Evolutionary conservation across 2,888 invertebrate species (phyloP).

Genomic region (Poecilus cupreus): DNA sequence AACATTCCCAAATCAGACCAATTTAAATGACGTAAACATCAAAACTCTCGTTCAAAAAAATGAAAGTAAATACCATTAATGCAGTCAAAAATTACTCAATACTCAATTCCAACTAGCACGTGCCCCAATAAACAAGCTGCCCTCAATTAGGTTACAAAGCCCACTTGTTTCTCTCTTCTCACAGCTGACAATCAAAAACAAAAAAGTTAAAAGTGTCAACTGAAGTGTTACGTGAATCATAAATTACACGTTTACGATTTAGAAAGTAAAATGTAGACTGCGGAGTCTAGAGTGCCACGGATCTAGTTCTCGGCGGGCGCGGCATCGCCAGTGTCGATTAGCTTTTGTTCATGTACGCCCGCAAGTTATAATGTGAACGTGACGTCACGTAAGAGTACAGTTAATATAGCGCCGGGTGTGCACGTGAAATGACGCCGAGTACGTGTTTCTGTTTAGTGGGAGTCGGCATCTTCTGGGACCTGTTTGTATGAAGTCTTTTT

Average conservation of each 20-base stretch:
- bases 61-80: neutral
- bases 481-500: slow-evolving; percentile 32
- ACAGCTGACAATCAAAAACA: neutral
- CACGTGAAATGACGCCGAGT: neutral
- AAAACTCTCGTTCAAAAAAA: slow-evolving; percentile 2
- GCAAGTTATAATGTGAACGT: slow-evolving; percentile 4
- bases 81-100: neutral
- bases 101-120: neutral
- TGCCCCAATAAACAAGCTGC: neutral
- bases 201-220: slow-evolving; percentile 22
- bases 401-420: no score
- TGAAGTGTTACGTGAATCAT: slow-evolving; percentile 33
- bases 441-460: neutral
- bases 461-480: neutral
- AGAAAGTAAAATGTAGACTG: slow-evolving; percentile 40
- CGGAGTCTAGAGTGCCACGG: neutral
- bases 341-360: slow-evolving; percentile 16
- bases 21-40: neutral
- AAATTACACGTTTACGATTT: slow-evolving; percentile 23
- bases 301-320: slow-evolving; percentile 17
- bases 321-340: neutral
- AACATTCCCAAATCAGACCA: neutral
- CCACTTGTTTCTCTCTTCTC: neutral
- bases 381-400: neutral
- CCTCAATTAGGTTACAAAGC: neutral